Base-by-base conservation (phyloP, 2,113 vertebrate species). In the Gavialis gangeticus region DNA sequence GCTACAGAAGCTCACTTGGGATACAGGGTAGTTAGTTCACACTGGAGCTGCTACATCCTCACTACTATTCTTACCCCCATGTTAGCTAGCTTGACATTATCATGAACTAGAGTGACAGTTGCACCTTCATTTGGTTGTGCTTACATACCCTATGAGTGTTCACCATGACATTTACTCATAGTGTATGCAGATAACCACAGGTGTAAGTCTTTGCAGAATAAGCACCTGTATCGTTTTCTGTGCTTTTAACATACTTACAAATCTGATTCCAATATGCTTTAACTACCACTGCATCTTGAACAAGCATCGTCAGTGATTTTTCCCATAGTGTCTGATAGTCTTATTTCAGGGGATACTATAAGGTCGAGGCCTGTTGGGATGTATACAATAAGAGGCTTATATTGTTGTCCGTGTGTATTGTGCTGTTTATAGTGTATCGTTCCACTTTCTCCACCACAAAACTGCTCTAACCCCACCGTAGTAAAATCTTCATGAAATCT, bases 291-390 rank as follows among this genome's bases (percentile, higher is more conserved):
- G 60, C 3, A 21, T 10, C 24, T 34, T 46, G 75, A 21, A 57
- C 71, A 34, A 60, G 54, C 15, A 54, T 25, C 30, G 5, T 6
- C 79, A 4, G 63, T 19, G 77, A 69, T 5, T 46, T 1, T 6
- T 14, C 60, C 10, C 18, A 5, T 10, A 67, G 30, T 67, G 64
- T 17, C 16, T 67, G 27, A 27, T 30, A 18, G 10, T 16, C 5
- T n/a, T 67, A n/a, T 67, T 67, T 67, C 28, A 30, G 2, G 7
- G 5, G 4, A 15, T 11, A 12, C 1, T 0, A 3, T 0, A 6
- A 19, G 8, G 24, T 37, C 71, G 10, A 30, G 82, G 77, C 56
- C 63, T 11, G 60, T 2, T 57, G 10, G 11, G 30, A 8, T 14
- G n/a, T 69, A 19, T 5, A 24, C 73, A 0, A 25, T 22, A 25